Evolutionary conservation across 1,140 invertebrate species (phyloP), one percentile per base, ranked within the genome.

Genomic region (Gryon sp.): DNA sequence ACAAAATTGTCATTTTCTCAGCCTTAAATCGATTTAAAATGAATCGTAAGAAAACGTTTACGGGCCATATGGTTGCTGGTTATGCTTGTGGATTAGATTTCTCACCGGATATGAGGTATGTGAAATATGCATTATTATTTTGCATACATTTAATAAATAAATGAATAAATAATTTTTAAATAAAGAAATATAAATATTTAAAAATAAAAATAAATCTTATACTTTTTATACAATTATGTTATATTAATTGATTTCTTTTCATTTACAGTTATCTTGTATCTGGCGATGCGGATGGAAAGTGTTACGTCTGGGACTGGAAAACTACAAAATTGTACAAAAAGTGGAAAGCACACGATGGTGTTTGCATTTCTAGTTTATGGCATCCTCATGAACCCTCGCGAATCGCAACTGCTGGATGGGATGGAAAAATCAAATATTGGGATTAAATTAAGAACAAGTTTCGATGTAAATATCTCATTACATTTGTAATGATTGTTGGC

Each of bases 271-370:
- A 99, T 86, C 90, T 99, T 19, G 94, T 99, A 16, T 99, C 97
- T 0, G 99, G 99, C n/a, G 99, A 99, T 90, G 98, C 98, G 2
- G 98, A 99, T 90, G 99, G 99, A 1, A 99, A 99, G 89, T 94
- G 98, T 76, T 99, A 97, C 85, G 93, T 99, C 24, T 99, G 99
- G 98, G 98, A 99, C 86, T 99, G 98, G 98, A 99, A 99, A 87
- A 98, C 97, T 0, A 99, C 97, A 26, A 98, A 98, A 90, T 90
- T 99, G 38, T 98, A 97, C 85, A 97, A 96, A 84, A 99, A 98
- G 84, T 99, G 97, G 95, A 99, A 99, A 88, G 99, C 98, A 0
- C 99, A 99, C 86, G 98, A 99, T 77, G 95, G 96, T 74, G 98
- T 99, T 0, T 99, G 98, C 85, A 99, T 99, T 40, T 92, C 93